phyloP scores from a whole-genome alignment of 2,888 invertebrate species.

The Eupithecia vulgata region DNA sequence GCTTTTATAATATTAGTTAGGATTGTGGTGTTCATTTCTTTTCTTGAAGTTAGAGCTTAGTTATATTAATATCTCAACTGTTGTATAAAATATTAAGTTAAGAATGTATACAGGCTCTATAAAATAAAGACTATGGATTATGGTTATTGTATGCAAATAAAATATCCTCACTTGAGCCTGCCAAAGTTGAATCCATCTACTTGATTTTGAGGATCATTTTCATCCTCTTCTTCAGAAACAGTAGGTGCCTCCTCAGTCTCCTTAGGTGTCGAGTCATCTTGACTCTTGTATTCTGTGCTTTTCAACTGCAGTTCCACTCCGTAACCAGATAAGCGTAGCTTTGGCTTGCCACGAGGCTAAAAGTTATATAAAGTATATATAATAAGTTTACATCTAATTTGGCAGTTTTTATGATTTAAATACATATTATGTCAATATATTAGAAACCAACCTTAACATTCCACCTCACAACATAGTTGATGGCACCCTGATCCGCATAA shows the following conservation, averaged over 20 bases:
- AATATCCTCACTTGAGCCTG: conserved; percentile 87
- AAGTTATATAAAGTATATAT: too few relatives aligned
- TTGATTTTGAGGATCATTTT: conserved; percentile 88
- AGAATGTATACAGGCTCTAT: background rate
- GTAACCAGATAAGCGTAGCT: conserved; percentile 95
- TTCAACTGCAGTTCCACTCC: conserved; percentile 99
- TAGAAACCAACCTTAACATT: conserved; percentile 87
- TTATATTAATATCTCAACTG: too few relatives aligned
- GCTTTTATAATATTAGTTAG: too few relatives aligned
- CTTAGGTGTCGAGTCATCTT: conserved; percentile 93
- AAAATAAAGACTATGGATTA: too few relatives aligned
- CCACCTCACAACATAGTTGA: conserved; percentile 95
- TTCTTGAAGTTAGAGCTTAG: too few relatives aligned
- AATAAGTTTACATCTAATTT: background rate
- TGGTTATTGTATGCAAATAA: background rate
- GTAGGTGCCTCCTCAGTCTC: conserved; percentile 77
- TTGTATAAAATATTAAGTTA: background rate
- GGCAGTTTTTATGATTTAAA: background rate
- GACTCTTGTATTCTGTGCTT: conserved; percentile 99
- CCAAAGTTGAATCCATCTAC: conserved; percentile 96
- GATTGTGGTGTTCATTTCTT: too few relatives aligned
- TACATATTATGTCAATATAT: background rate
- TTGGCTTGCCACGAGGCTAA: conserved; percentile 71
- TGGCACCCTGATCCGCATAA: conserved; percentile 87
- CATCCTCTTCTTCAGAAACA: conserved; percentile 80